Evolutionary conservation across 2,888 invertebrate species (phyloP).

Genomic region (Julus scanicus): DNA sequence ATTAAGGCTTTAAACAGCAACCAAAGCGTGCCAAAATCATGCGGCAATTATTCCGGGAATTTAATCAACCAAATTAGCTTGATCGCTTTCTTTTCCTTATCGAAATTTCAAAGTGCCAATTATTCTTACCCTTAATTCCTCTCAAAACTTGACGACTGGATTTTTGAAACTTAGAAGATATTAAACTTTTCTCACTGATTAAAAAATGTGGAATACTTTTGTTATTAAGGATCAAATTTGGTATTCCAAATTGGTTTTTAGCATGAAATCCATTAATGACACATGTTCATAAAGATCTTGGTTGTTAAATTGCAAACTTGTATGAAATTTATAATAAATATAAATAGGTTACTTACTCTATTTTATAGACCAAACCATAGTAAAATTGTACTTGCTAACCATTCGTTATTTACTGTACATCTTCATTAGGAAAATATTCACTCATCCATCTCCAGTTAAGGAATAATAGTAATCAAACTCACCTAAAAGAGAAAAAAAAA

Average conservation of each 20-base stretch:
- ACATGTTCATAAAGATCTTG: no score
- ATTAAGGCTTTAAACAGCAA: slow-evolving; percentile 36
- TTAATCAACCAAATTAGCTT: slow-evolving; percentile 35
- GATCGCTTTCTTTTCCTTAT: slow-evolving; percentile 22
- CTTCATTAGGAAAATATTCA: background rate
- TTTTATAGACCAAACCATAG: no score
- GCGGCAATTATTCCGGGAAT: slow-evolving; percentile 7
- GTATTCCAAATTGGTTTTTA: no score
- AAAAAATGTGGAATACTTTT: no score
- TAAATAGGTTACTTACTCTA: no score
- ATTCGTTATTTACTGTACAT: background rate
- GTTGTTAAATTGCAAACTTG: no score
- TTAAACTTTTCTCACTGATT: no score
- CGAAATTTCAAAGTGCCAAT: slow-evolving; percentile 15
- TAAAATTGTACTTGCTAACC: background rate
- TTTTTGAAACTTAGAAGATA: background rate
- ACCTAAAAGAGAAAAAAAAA: slow-evolving; percentile 29
- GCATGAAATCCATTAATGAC: no score
- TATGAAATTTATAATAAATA: no score
- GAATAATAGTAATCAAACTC: background rate
- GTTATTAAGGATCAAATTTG: no score
- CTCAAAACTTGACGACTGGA: background rate
- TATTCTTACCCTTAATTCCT: background rate
- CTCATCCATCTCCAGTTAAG: background rate
- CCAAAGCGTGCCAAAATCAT: slow-evolving; percentile 45